Conservation (phyloP, 2,113 vertebrate species). For the Eonycteris spelaea region DNA sequence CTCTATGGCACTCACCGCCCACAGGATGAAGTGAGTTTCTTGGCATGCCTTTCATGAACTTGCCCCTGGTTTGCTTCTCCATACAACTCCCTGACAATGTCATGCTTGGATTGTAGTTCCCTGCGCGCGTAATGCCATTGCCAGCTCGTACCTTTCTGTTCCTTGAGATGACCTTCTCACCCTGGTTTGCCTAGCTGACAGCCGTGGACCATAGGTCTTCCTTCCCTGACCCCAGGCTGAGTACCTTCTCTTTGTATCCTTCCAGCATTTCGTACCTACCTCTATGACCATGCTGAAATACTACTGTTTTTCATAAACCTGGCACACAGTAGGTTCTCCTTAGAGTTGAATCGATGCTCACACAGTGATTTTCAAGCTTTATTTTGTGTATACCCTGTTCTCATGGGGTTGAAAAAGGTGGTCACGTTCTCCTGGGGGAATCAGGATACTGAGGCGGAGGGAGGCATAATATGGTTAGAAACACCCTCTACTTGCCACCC, state of each 20-base stretch:
- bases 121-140: fast-evolving
- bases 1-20: fast-evolving
- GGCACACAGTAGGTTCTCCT: background rate
- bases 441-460: background rate
- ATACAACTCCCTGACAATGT: background rate
- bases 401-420: background rate
- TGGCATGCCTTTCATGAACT: background rate
- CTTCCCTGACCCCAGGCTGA: background rate
- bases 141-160: background rate
- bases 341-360: background rate
- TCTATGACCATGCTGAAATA: background rate
- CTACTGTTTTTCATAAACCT: background rate
- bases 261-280: background rate
- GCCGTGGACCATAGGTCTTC: background rate
- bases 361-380: background rate
- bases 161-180: background rate
- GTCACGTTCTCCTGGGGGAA: background rate
- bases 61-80: background rate
- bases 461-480: background rate
- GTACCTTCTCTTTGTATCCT: background rate
- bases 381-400: background rate
- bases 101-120: background rate
- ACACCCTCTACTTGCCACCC: background rate
- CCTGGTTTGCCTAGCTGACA: background rate
- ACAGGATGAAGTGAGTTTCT: background rate